phyloP scores from a whole-genome alignment of 2,888 invertebrate genomes.

The Amblyjoppa proteus region DNA sequence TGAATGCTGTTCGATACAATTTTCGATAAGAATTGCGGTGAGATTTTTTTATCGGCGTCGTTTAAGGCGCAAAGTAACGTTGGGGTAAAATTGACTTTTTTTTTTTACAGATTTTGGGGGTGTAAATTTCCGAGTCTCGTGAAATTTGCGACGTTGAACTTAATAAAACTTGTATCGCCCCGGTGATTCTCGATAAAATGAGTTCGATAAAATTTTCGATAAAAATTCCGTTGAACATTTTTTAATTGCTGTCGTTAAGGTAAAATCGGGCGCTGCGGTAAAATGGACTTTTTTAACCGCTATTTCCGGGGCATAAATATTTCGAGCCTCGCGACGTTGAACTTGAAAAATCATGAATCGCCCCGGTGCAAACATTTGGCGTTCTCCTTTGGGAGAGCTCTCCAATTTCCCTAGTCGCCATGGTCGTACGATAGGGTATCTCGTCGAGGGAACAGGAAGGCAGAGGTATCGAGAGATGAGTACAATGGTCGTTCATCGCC shows the following conservation, averaged over 20 bases:
- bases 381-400: slow-evolving; percentile 74
- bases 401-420: slow-evolving; percentile 78
- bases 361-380: slow-evolving; percentile 34
- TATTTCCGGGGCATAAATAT: not conserved
- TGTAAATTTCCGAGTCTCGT: not conserved
- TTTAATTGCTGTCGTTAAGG: not conserved
- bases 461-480: slow-evolving; percentile 54
- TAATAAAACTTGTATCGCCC: too few species aligned
- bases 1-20: too few species aligned
- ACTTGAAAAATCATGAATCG: slow-evolving; percentile 39
- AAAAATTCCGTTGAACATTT: not conserved
- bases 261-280: too few species aligned
- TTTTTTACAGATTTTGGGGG: not conserved
- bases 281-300: not conserved
- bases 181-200: too few species aligned
- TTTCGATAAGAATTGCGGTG: not conserved
- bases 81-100: too few species aligned
- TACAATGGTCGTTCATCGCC: slow-evolving; percentile 72
- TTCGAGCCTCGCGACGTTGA: not conserved
- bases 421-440: slow-evolving; percentile 32
- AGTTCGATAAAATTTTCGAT: too few species aligned
- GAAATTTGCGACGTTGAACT: not conserved
- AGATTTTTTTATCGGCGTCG: not conserved
- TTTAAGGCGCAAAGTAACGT: not conserved
- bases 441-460: not conserved